Percentiles rank a stretch among this genome's conserved stretches.
phyloP scores from a whole-genome alignment of 1,140 invertebrate species.

The Samia ricini region DNA sequence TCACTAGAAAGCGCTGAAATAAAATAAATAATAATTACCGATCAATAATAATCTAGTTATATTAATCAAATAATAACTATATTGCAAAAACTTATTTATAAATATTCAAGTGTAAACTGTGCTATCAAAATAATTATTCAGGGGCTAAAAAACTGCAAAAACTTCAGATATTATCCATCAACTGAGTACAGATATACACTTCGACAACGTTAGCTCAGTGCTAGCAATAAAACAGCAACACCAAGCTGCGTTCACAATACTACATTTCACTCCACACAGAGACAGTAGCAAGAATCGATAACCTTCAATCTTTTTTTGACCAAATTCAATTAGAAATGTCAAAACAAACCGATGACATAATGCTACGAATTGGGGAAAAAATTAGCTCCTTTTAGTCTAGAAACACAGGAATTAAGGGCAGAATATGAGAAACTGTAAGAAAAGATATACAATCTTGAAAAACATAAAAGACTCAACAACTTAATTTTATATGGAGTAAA shows the following conservation, averaged over 20 bases:
- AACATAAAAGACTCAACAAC: conserved; percentile 23
- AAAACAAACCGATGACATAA: conserved; percentile 25
- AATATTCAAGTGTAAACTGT: neutral
- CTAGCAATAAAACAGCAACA: neutral
- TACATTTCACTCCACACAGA: neutral
- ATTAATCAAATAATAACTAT: neutral
- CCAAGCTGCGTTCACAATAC: neutral
- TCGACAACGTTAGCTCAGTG: neutral
- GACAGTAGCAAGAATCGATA: conserved; percentile 53
- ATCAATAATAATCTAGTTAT: too few relatives aligned
- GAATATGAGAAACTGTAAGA: conserved; percentile 23
- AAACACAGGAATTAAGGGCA: conserved; percentile 20
- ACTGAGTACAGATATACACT: too few relatives aligned
- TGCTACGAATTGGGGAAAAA: conserved; percentile 30
- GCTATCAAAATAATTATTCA: too few relatives aligned
- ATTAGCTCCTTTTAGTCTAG: conserved; percentile 16
- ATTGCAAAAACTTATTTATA: neutral
- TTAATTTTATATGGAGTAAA: conserved; percentile 31
- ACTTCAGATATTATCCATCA: too few relatives aligned
- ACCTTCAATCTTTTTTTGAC: conserved; percentile 24
- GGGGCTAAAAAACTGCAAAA: too few relatives aligned
- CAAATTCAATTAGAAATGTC: conserved; percentile 32
- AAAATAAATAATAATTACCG: too few relatives aligned
- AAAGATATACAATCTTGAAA: conserved; percentile 22
- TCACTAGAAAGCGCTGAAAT: too few relatives aligned